Evolutionary conservation across 2,888 invertebrate genomes (phyloP), one percentile per base, ranked within the genome.

Genomic region (Machimus rusticus): DNA sequence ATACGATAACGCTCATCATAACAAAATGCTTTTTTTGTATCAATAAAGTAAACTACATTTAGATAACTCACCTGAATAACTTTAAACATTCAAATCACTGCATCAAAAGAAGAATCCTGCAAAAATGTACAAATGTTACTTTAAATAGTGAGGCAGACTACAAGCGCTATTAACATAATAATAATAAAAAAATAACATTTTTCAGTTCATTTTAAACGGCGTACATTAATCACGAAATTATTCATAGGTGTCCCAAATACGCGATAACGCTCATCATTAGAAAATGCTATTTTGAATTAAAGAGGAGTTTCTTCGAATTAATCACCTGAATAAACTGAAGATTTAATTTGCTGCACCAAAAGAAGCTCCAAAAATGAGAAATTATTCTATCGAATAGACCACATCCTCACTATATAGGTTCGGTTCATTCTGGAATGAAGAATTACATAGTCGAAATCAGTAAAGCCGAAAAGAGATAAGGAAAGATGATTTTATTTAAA

Each of bases 171-270:
- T 66, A n/a, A n/a, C n/a, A n/a, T n/a, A n/a, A n/a, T n/a, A n/a
- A 28, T 28, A 23, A 66, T 28, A 28, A 1, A 19, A 66, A 66
- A 66, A 66, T 12, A 66, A 5, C 43, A 46, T 46, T 46, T 23
- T 66, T 66, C 37, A 34, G 34, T 37, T 5, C 34, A 6, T 6
- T 34, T 34, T 6, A 34, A 43, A 43, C 43, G 43, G 43, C 43
- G 43, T 12, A 91, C 91, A 90, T 91, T 90, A 92, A 92, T 92
- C 92, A 92, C 88, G 28, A 88, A 88, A 51, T 89, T 89, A 31
- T 89, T 92, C 92, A 92, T 91, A 92, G 91, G 92, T 92, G 92
- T 92, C 92, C 92, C 92, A 92, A 92, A 92, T 92, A 51, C 16
- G 16, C 16, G 16, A 19, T 5, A 51, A n/a, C n/a, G 16, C 16